A percentile compares a stretch with the other conserved stretches of the same genome.
These are phyloP conservation scores for Tinea pellionella DNA, from an alignment of 2,888 invertebrate genomes.

Conservation along the genomic window DNA sequence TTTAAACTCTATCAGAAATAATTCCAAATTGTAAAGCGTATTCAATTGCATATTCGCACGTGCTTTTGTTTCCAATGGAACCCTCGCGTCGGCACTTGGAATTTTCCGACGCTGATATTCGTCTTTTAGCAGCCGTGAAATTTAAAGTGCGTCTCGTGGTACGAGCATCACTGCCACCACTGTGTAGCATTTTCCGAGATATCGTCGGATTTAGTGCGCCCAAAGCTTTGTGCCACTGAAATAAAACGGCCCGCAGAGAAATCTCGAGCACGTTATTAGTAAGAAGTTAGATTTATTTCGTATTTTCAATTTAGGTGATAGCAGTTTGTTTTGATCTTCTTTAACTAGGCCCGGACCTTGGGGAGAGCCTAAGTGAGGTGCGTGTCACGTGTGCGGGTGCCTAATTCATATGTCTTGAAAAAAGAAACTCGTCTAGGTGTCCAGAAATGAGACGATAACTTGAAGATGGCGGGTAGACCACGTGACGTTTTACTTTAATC, in stretches of 20 bases:
- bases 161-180: conserved; percentile 50
- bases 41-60: conserved; percentile 18
- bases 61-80: conserved; percentile 39
- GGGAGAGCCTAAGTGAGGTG: too few species aligned
- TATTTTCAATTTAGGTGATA: conserved; percentile 63
- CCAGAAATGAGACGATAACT: too few species aligned
- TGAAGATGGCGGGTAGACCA: too few species aligned
- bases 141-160: conserved; percentile 55
- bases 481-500: too few species aligned
- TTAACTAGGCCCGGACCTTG: too few species aligned
- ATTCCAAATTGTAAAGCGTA: background rate
- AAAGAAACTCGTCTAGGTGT: too few species aligned
- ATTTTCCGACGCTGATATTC: conserved; percentile 43
- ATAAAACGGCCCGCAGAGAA: conserved; percentile 63
- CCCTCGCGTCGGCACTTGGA: conserved; percentile 41
- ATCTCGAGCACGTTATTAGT: conserved; percentile 59
- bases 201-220: conserved; percentile 61
- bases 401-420: too few species aligned
- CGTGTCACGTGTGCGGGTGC: too few species aligned
- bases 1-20: conserved; percentile 12
- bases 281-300: conserved; percentile 58
- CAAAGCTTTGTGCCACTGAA: conserved; percentile 56
- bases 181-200: conserved; percentile 58
- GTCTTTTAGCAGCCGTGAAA: conserved; percentile 43
- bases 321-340: conserved; percentile 55